These are phyloP conservation scores for Pelobates cultripes DNA, from an alignment of 2,797 vertebrate genomes.

Conservation along the genomic window DNA sequence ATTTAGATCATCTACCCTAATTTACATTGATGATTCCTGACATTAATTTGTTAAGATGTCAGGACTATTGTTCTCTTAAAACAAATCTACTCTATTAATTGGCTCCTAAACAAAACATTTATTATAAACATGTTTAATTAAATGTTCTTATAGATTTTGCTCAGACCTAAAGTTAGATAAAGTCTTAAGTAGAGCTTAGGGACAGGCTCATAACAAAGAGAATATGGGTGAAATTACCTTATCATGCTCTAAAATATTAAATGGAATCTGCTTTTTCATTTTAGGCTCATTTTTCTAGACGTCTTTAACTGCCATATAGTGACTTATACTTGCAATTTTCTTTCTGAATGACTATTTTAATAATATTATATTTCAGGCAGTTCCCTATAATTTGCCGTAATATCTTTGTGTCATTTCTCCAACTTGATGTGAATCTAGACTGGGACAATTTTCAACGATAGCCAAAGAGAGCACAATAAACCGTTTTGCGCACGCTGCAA, in stretches of 20 bases:
- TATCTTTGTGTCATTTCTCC: constrained; percentile 1
- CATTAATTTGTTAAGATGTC: too few relatives aligned
- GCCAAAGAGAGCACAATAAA: not conserved
- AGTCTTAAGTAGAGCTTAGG: too few relatives aligned
- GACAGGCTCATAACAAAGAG: too few relatives aligned
- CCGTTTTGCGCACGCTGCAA: not conserved
- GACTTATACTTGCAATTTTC: not conserved
- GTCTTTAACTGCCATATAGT: not conserved
- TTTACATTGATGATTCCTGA: too few relatives aligned
- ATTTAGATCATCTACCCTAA: too few relatives aligned
- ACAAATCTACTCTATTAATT: too few relatives aligned
- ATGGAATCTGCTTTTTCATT: not conserved
- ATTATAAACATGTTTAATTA: too few relatives aligned
- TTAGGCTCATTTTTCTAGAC: not conserved
- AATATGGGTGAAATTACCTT: too few relatives aligned
- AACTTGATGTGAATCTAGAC: not conserved
- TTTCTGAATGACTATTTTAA: not conserved
- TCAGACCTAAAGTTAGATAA: too few relatives aligned
- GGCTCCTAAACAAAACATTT: too few relatives aligned
- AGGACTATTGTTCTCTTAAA: too few relatives aligned
- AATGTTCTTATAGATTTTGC: too few relatives aligned
- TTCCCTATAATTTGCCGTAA: not conserved
- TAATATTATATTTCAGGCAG: not conserved
- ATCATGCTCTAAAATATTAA: not conserved
- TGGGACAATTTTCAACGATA: not conserved